Conservation (phyloP, 2,888 invertebrate genomes). For the Scaptomyza tumidula region DNA sequence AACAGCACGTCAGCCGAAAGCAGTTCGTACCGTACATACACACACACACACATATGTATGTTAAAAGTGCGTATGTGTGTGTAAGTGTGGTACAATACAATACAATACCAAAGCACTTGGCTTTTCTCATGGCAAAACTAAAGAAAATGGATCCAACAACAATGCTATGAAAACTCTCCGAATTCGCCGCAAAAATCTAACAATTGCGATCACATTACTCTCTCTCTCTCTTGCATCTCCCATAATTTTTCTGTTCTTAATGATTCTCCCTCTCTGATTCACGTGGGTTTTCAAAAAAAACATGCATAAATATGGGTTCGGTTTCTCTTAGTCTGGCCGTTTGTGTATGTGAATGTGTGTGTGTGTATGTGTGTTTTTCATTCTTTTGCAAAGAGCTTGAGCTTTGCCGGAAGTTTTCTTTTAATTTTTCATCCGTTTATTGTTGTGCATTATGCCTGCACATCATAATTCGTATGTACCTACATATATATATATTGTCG, state of each 20-base stretch:
- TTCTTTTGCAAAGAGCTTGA: slow-evolving; percentile 60
- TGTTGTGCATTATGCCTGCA: slow-evolving; percentile 46
- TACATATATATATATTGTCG: slow-evolving; percentile 45
- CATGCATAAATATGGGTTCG: slow-evolving; percentile 46
- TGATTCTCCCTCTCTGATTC: slow-evolving; percentile 67
- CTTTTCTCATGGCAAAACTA: slow-evolving; percentile 62
- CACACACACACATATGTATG: neutral
- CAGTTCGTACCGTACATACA: neutral
- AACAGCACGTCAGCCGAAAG: slow-evolving; percentile 26
- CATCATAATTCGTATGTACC: slow-evolving; percentile 42
- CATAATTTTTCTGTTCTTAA: slow-evolving; percentile 50
- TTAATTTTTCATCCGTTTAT: slow-evolving; percentile 65
- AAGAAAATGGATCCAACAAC: slow-evolving; percentile 60
- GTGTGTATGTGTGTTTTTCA: slow-evolving; percentile 38
- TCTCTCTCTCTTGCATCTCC: slow-evolving; percentile 22
- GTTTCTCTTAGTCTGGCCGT: slow-evolving; percentile 46
- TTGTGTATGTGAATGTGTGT: slow-evolving; percentile 4
- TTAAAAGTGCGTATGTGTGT: slow-evolving; percentile 6
- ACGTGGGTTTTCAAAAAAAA: slow-evolving; percentile 67
- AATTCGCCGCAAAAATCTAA: slow-evolving; percentile 69
- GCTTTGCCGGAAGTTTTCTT: slow-evolving; percentile 76
- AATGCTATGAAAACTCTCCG: slow-evolving; percentile 62
- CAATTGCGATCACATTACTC: slow-evolving; percentile 56
- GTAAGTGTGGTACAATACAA: slow-evolving; percentile 19
- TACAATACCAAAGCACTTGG: slow-evolving; percentile 48